Evolutionary conservation across 2,888 invertebrate genomes (phyloP), one percentile per base, ranked within the genome.

Genomic region (Acrobasis consociella): DNA sequence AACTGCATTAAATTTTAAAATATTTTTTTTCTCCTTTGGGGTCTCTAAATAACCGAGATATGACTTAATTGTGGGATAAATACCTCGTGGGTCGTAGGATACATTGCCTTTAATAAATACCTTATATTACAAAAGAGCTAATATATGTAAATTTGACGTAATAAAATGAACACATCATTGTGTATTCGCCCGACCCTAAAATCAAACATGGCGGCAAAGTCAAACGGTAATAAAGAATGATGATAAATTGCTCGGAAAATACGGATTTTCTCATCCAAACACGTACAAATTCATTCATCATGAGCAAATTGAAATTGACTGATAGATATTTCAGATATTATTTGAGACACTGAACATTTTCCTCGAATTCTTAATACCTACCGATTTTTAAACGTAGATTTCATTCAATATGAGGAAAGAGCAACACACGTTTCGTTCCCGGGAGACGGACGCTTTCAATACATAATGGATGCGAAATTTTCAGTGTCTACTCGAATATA

Each of bases 181-280:
- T 39, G 55, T 55, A 55, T 55, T 38, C 39, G 39, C 15, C 39
- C 39, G 38, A 55, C 38, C 15, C 10, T 9, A 16, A 55, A 55
- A 16, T 39, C 38, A 55, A 55, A 39, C 39, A 46, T 46, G 46
- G n/a, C 46, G 46, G 46, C 46, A 46, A 55, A 55, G 39, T 55
- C 38, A 55, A 55, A 55, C 39, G 39, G 38, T 55, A 39, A 38
- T 55, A 39, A 39, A 55, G 52, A 52, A 31, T 55, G 16, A 55
- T 55, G 55, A 9, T 38, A 55, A 55, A 39, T 55, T 55, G 55
- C 10, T 39, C 39, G 55, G 55, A 55, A 55, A 55, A 55, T 16
- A 39, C 39, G 55, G 16, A 39, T 55, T 55, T 55, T 39, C 17
- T 9, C 15, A 16, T 9, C 10, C 38, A 16, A 55, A 16, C 46